Conservation (phyloP, 2,797 vertebrate genomes). For the Choloepus didactylus region DNA sequence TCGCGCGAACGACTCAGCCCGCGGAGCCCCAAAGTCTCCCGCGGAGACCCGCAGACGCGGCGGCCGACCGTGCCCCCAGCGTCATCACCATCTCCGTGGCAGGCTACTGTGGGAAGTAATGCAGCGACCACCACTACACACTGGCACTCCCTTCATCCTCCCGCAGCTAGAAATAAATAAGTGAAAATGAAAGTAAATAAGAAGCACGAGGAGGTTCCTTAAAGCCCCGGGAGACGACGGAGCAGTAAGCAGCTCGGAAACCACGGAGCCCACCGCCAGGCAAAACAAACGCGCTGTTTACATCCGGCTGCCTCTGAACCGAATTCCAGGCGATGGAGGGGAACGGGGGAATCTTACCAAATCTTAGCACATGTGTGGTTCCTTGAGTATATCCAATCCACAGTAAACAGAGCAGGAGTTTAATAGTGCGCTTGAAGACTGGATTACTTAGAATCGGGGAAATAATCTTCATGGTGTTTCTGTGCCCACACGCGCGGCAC, state of each 20-base stretch:
- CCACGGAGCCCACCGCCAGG: slow-evolving; percentile 69
- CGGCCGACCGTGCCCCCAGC: slow-evolving; percentile 66
- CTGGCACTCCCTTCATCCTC: background rate
- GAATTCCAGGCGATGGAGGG: slow-evolving; percentile 55
- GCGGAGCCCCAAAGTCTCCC: background rate
- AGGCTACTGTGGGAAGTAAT: slow-evolving; percentile 79
- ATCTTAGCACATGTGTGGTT: slow-evolving; percentile 98
- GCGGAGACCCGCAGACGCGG: background rate
- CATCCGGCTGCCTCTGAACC: slow-evolving; percentile 66
- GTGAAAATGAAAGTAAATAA: background rate
- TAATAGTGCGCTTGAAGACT: slow-evolving; percentile 93
- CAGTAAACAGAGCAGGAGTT: slow-evolving; percentile 94
- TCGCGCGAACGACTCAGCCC: background rate
- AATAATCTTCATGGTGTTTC: slow-evolving; percentile 96
- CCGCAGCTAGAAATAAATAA: background rate
- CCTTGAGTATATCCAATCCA: slow-evolving; percentile 96
- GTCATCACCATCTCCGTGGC: slow-evolving; percentile 57
- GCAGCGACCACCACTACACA: slow-evolving; percentile 47
- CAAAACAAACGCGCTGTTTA: slow-evolving; percentile 73
- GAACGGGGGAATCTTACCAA: slow-evolving; percentile 93
- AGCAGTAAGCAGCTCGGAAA: slow-evolving; percentile 40
- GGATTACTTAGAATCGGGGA: slow-evolving; percentile 92
- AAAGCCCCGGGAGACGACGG: background rate
- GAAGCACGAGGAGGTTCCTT: slow-evolving; percentile 6
- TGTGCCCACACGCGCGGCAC: slow-evolving; percentile 88